Conservation (phyloP, 2,113 vertebrate species). For the Camelus dromedarius region DNA sequence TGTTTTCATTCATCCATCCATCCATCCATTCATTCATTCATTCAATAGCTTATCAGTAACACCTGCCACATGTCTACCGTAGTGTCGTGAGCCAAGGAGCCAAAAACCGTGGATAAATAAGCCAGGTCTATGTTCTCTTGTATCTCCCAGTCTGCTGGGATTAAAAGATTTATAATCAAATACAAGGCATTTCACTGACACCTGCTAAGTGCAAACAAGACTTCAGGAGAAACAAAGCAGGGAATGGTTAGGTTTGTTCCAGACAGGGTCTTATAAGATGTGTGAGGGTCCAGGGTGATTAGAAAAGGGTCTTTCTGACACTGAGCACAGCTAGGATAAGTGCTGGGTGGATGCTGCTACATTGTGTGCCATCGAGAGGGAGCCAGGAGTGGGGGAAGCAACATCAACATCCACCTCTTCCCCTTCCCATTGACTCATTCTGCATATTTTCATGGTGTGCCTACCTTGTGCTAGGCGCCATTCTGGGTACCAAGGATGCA, state of each 20-base stretch:
- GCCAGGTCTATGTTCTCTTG: background rate
- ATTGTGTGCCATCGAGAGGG: too few species aligned
- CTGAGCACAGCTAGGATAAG: background rate
- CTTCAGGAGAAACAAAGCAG: background rate
- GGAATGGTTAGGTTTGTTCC: background rate
- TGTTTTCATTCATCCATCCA: background rate
- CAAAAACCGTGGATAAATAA: background rate
- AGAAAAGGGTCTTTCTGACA: background rate
- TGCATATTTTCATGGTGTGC: background rate
- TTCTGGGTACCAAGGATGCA: background rate
- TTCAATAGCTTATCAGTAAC: background rate
- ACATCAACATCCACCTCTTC: background rate
- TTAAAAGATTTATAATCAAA: background rate
- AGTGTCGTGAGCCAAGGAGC: background rate
- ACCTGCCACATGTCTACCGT: background rate
- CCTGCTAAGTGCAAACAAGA: background rate
- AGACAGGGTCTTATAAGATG: background rate
- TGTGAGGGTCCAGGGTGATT: background rate
- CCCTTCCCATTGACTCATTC: background rate
- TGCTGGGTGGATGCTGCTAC: fast-evolving
- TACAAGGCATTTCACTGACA: background rate
- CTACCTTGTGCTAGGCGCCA: background rate
- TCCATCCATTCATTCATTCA: background rate
- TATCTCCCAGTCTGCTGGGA: background rate
- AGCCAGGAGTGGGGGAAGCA: background rate